These are phyloP conservation scores for Pristis pectinata DNA, from an alignment of 2,797 vertebrate genomes.

Conservation along the genomic window DNA sequence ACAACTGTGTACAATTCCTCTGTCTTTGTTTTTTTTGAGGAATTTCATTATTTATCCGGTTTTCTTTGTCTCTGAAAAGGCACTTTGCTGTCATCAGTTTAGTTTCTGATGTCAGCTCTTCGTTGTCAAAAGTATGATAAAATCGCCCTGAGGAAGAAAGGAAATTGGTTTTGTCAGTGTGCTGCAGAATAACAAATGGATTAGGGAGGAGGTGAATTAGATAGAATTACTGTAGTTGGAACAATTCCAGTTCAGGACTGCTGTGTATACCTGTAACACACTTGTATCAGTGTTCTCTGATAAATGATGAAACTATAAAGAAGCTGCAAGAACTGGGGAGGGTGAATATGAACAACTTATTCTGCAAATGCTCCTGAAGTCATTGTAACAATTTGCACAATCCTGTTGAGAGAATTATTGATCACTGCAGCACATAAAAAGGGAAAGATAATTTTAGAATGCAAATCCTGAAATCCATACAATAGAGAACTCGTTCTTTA, in stretches of 20 bases:
- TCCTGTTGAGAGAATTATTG: too few relatives aligned
- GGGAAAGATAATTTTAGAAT: not conserved
- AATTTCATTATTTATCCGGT: not conserved
- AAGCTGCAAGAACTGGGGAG: not conserved
- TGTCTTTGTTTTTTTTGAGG: not conserved
- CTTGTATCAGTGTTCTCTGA: not conserved
- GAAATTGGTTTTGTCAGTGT: slow-evolving; percentile 16
- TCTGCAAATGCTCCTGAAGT: not conserved
- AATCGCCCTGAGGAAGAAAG: not conserved
- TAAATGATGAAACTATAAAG: not conserved
- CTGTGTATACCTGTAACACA: not conserved
- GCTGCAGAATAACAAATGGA: not conserved
- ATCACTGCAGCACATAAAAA: not conserved
- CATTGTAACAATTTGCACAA: too few relatives aligned
- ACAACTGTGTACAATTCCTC: not conserved
- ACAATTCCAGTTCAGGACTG: not conserved
- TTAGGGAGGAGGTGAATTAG: slow-evolving; percentile 16
- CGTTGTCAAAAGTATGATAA: slow-evolving; percentile 10
- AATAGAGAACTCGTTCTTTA: not conserved
- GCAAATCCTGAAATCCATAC: not conserved
- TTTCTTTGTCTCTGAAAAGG: not conserved
- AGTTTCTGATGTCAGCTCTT: not conserved
- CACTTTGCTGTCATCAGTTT: not conserved
- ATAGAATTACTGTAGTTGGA: slow-evolving; percentile 19
- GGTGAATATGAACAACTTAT: not conserved